Evolutionary conservation across 2,797 vertebrate genomes (phyloP).

Genomic region (Chromobotia macracanthus): DNA sequence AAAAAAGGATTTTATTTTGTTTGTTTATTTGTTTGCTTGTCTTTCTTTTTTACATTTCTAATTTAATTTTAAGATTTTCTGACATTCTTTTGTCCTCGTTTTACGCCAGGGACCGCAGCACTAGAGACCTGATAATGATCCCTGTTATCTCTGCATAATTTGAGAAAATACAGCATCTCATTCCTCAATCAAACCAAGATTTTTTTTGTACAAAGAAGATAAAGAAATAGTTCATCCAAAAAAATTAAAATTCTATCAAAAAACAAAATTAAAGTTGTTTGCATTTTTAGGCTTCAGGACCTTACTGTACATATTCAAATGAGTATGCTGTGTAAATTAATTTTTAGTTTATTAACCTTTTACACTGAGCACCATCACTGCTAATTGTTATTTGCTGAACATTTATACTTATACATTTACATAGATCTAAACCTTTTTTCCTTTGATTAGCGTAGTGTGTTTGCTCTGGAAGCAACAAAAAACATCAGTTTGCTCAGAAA

Average conservation of each 20-base stretch:
- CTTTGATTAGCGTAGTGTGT: conserved; percentile 11
- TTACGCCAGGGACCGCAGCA: too few species aligned
- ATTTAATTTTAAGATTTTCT: too few species aligned
- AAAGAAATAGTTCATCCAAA: neutral
- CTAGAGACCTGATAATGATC: too few species aligned
- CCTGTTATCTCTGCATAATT: neutral
- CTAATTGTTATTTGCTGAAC: neutral
- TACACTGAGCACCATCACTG: neutral
- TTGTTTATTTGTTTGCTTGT: too few species aligned
- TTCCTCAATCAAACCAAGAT: neutral
- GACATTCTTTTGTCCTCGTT: too few species aligned
- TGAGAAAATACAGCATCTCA: too few species aligned
- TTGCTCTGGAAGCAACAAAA: conserved; percentile 35
- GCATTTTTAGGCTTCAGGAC: too few species aligned
- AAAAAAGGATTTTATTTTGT: too few species aligned
- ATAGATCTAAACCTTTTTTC: neutral
- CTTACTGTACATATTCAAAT: neutral
- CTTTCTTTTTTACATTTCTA: too few species aligned
- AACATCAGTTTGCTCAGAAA: conserved; percentile 10
- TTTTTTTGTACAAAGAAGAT: neutral
- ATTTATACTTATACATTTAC: neutral
- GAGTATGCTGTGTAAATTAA: neutral
- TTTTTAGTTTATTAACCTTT: neutral
- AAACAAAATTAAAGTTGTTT: neutral
- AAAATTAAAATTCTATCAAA: neutral